Conservation (phyloP, 2,888 invertebrate genomes). For the Sesia bembeciformis region DNA sequence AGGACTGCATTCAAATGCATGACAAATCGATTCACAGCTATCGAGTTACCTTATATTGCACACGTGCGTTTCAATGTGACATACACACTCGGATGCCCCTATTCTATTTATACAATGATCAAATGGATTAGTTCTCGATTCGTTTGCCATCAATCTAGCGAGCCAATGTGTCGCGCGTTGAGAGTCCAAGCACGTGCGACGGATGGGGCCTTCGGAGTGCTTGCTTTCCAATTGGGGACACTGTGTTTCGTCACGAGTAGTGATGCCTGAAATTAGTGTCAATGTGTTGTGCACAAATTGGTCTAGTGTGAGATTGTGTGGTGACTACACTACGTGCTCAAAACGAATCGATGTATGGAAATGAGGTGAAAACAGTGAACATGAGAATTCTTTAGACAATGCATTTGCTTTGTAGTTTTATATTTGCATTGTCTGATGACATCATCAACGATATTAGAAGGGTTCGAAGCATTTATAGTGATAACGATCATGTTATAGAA, state of each 20-base stretch:
- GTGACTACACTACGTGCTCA: no score
- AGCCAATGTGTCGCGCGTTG: constrained; percentile 15
- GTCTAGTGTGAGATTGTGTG: no score
- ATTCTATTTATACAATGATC: constrained; percentile 24
- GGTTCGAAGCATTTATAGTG: no score
- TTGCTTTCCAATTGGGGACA: no score
- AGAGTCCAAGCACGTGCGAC: no score
- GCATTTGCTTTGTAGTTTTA: not conserved
- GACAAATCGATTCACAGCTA: constrained; percentile 31
- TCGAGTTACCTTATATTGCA: constrained; percentile 12
- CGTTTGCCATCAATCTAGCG: constrained; percentile 25
- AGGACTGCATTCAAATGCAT: constrained; percentile 26
- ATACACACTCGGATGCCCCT: constrained; percentile 8
- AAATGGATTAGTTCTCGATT: constrained; percentile 29
- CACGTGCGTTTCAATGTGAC: constrained; percentile 1
- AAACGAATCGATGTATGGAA: no score
- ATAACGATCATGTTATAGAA: constrained; percentile 1
- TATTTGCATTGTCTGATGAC: not conserved
- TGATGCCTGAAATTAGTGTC: no score
- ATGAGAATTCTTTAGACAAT: no score
- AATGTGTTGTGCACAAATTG: no score
- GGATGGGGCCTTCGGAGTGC: no score
- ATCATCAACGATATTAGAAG: not conserved
- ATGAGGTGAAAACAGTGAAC: no score
- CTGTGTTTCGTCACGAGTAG: no score